phyloP scores from a whole-genome alignment of 2,113 vertebrate species.

The Galeopterus variegatus region DNA sequence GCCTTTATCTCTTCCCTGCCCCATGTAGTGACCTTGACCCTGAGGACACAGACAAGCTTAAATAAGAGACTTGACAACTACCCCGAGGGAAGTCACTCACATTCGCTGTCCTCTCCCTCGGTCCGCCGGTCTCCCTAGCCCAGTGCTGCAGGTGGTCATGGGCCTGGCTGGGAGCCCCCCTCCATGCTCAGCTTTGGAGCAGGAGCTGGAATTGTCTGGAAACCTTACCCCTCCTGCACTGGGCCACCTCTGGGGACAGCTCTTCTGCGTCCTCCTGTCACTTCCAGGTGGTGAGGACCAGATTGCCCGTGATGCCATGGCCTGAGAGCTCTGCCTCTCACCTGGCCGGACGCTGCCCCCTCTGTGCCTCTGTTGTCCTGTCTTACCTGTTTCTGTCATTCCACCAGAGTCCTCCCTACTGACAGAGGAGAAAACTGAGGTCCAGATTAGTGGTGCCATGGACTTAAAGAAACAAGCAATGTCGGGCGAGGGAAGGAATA shows the following conservation, averaged over 20 bases:
- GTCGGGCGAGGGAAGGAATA: background rate
- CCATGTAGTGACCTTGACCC: accelerated
- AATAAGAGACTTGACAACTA: background rate
- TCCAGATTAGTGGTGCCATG: accelerated
- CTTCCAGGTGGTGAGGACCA: too few relatives aligned
- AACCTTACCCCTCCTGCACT: too few relatives aligned
- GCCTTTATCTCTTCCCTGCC: too few relatives aligned
- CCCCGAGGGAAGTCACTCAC: too few relatives aligned
- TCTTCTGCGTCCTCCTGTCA: accelerated
- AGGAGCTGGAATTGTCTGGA: accelerated
- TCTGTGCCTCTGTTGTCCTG: too few relatives aligned
- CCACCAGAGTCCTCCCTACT: background rate
- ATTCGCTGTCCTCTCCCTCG: too few relatives aligned
- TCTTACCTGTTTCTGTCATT: accelerated
- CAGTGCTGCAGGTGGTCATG: background rate
- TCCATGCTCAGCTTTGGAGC: too few relatives aligned
- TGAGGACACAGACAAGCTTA: background rate
- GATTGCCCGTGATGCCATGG: accelerated
- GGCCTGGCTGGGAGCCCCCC: accelerated
- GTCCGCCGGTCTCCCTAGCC: accelerated
- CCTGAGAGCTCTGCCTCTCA: too few relatives aligned
- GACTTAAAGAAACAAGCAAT: background rate
- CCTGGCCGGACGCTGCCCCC: accelerated
- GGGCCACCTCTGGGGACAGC: background rate
- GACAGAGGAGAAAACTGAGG: background rate